Percentiles rank a stretch among this genome's conserved stretches.
Conservation (phyloP, 2,113 vertebrate genomes). For the Varanus salvator region DNA sequence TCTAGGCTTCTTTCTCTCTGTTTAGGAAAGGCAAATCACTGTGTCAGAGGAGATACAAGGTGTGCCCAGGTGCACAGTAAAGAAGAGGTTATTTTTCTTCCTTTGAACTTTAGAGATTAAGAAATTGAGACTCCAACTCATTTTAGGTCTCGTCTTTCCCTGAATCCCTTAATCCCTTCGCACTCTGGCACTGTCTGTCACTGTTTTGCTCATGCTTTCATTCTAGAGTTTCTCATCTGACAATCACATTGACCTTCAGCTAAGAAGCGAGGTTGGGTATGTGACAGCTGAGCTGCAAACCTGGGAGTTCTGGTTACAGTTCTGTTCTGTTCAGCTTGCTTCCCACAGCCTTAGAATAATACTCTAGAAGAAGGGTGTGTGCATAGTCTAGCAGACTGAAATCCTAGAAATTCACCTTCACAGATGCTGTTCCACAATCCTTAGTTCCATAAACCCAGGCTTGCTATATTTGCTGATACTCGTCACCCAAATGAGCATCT, state of each 20-base stretch:
- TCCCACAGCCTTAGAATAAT: constrained; percentile 1
- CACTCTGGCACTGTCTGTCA: constrained; percentile 61
- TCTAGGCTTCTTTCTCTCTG: not conserved
- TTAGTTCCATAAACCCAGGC: not conserved
- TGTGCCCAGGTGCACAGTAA: constrained; percentile 45
- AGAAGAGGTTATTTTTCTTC: constrained; percentile 56
- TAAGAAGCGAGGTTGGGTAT: constrained; percentile 56
- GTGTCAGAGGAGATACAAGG: constrained; percentile 26
- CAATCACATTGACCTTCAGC: constrained; percentile 51
- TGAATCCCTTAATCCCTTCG: constrained; percentile 67
- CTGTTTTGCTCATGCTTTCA: constrained; percentile 55
- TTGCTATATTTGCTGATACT: not conserved
- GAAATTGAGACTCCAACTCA: constrained; percentile 52
- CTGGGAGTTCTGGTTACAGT: constrained; percentile 32
- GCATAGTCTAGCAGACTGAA: not conserved
- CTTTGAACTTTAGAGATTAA: constrained; percentile 67
- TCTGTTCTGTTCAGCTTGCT: constrained; percentile 35
- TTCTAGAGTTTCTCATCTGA: constrained; percentile 65
- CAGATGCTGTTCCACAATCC: not conserved
- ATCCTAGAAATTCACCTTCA: not conserved
- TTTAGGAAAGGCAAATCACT: not conserved
- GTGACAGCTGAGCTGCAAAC: constrained; percentile 43
- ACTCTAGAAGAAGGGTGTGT: not conserved
- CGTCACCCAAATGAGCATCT: not conserved
- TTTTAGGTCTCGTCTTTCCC: constrained; percentile 70